Base-by-base conservation (phyloP, 2,888 invertebrate genomes). In the Xestobium rufovillosum region DNA sequence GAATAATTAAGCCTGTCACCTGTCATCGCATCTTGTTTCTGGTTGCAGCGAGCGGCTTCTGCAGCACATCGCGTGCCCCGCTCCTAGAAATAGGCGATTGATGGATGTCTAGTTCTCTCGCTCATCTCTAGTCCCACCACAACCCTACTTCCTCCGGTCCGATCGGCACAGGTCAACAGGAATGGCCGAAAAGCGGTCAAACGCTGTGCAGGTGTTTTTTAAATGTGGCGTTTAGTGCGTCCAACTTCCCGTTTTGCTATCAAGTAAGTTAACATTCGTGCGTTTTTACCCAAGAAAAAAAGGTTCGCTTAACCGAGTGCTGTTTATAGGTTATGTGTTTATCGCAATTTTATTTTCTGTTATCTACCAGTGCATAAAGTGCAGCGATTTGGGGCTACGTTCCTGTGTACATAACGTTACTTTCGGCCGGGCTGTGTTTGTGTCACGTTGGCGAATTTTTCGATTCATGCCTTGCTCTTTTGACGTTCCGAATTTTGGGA, bases 151-250 rank as follows among this genome's bases (percentile, higher is more conserved):
- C 60, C 57, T 60, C 50, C 57, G 52, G n/a, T n/a, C 23, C n/a
- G 23, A 6, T 19, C 23, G 23, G 23, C 23, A 54, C 63, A 62
- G 65, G 65, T 66, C 66, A 65, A 51, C 64, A 60, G 65, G 65
- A 65, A 64, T 61, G 64, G 61, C 63, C 61, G 64, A 63, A 66
- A 66, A 66, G 65, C 65, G 65, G 66, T 66, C 66, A 65, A 61
- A 55, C 61, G 53, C 56, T 59, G 57, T 60, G 62, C 64, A 65
- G 65, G 64, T 63, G 63, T 63, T 63, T 63, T 63, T 63, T 54
- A 59, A 59, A 60, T 57, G 58, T 60, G 57, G 56, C 58, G 57
- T 56, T 42, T 56, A 55, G 56, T 55, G 54, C n/a, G 6, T 57
- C 46, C 43, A 34, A 39, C 42, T 38, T 49, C 44, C 30, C 40